phyloP scores from a whole-genome alignment of 2,797 vertebrate genomes.

The Helicolenus hilgendorfi region DNA sequence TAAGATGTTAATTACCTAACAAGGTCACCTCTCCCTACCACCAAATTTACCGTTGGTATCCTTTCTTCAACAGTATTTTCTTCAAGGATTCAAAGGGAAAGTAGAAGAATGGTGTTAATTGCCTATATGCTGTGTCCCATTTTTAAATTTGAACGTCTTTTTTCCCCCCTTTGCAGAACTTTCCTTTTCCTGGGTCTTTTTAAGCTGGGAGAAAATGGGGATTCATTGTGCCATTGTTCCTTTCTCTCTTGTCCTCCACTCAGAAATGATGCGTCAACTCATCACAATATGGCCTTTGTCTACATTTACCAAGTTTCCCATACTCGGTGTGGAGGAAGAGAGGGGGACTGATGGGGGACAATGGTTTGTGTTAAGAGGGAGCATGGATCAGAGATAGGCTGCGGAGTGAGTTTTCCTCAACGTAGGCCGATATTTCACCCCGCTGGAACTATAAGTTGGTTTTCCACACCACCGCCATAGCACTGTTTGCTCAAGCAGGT shows the following conservation, averaged over 20 bases:
- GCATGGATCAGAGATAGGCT: constrained; percentile 56
- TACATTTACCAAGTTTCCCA: constrained; percentile 82
- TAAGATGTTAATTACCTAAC: constrained; percentile 93
- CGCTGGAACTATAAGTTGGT: background rate
- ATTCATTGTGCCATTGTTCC: constrained; percentile 89
- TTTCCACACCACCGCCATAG: background rate
- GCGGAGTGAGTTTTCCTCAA: constrained; percentile 20
- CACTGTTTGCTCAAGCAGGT: background rate
- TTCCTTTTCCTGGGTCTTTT: constrained; percentile 82
- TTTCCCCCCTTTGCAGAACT: constrained; percentile 70
- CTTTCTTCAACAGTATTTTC: constrained; percentile 87
- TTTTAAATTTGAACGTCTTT: constrained; percentile 89
- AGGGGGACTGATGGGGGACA: constrained; percentile 60
- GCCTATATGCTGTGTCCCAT: constrained; percentile 89
- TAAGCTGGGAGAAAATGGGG: constrained; percentile 87
- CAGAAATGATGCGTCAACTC: constrained; percentile 88
- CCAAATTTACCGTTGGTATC: constrained; percentile 88
- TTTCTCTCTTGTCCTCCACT: constrained; percentile 82
- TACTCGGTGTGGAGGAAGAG: constrained; percentile 66
- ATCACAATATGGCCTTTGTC: constrained; percentile 89
- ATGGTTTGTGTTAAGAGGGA: constrained; percentile 70
- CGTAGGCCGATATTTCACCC: constrained; percentile 7
- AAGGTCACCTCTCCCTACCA: constrained; percentile 91
- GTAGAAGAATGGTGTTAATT: constrained; percentile 91
- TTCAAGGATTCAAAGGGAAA: constrained; percentile 86